Evolutionary conservation across 53 echinoderm and acorn worm species (phyloP), one percentile per base, ranked within the genome.

Genomic region (Actinopyga echinites): DNA sequence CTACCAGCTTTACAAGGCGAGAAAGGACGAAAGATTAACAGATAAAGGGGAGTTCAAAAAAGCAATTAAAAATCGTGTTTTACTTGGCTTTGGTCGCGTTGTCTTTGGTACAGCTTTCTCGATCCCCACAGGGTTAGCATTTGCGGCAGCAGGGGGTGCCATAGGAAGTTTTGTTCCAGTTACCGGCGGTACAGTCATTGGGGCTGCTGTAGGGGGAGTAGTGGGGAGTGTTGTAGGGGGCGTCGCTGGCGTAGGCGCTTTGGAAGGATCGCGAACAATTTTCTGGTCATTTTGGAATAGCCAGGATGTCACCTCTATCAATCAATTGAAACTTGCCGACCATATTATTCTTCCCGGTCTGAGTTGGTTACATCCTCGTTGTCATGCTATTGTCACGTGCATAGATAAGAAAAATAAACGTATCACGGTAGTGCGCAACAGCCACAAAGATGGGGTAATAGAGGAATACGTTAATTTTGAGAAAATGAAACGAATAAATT

Each of bases 381-480:
- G 80, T 23, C 80, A 80, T 80, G 80, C 80, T 12, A 80, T 80
- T 60, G 44, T 80, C 3, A 58, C 80, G 3, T 35, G 37, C 19
- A 6, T 80, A 37, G 40, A 36, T 25, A 4, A 0, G 23, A 36
- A 56, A 8, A 21, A 80, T 10, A 24, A 61, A 13, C 31, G 37
- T 37, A 61, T 61, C 35, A 61, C 2, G 62, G 62, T 61, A 28
- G 30, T 61, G 26, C 2, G 62, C 8, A 61, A 61, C 11, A 4
- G 1, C 7, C 7, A 30, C 26, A 61, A 61, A 61, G 17, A 30
- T 28, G 62, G 62, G 23, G 30, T 61, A 7, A 8, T 61, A 30
- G 62, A 61, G 30, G 6, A 61, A 30, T 61, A 5, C 6, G 11
- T 61, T 5, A 5, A 8, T 8, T 61, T 61, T n/a, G 8, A 25